Evolutionary conservation across 2,113 vertebrate genomes (phyloP).

Genomic region (Sialia sialis): DNA sequence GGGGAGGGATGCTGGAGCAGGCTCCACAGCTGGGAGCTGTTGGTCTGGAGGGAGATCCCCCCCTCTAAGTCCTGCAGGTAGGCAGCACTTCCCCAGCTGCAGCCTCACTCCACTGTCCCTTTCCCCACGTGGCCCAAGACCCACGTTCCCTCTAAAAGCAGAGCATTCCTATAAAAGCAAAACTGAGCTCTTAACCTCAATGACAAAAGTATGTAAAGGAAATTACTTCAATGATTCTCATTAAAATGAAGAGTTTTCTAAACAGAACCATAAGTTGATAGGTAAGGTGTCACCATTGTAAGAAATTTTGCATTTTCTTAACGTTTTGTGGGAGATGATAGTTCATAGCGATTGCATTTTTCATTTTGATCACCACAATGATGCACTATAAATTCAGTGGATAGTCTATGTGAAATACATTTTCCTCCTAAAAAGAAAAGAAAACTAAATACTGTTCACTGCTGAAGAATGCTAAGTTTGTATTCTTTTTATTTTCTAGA

Average conservation of each 20-base stretch:
- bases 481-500: not conserved
- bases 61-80: fast-evolving
- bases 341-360: not conserved
- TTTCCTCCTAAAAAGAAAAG: not conserved
- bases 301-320: not conserved
- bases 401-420: not conserved
- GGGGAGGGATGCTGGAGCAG: not conserved
- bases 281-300: not conserved
- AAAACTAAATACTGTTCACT: not conserved
- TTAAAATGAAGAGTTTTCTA: not conserved
- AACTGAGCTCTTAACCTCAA: not conserved
- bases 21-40: fast-evolving
- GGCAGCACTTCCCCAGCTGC: not conserved
- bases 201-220: not conserved
- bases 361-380: not conserved
- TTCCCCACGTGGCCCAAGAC: fast-evolving
- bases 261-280: not conserved
- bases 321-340: not conserved
- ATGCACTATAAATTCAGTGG: not conserved
- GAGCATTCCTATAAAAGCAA: not conserved
- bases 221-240: not conserved
- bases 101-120: not conserved
- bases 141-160: not conserved
- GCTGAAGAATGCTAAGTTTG: fast-evolving
- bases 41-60: not conserved